These are phyloP conservation scores for Lepus timidus DNA, from an alignment of 2,113 vertebrate genomes.

Conservation along the genomic window DNA sequence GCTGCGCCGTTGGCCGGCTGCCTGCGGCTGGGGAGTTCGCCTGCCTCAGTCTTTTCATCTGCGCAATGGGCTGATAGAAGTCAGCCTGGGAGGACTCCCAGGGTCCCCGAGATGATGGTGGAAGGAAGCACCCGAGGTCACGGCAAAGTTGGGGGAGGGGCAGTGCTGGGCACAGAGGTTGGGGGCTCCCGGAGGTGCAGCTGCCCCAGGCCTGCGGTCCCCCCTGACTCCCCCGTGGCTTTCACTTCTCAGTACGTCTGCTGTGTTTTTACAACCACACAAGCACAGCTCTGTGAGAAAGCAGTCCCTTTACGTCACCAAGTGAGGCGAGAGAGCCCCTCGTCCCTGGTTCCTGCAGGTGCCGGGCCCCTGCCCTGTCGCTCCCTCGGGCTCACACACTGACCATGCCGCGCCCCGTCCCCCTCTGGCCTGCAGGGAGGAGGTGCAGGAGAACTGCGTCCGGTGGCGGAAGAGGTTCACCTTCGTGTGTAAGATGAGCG, in stretches of 20 bases:
- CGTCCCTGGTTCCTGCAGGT: not conserved
- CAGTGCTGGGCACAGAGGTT: not conserved
- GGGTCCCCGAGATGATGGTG: not conserved
- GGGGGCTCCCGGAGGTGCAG: not conserved
- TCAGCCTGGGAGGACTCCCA: not conserved
- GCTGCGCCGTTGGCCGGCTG: not conserved
- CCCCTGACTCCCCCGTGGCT: not conserved
- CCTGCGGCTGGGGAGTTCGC: not conserved
- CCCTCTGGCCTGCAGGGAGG: constrained; percentile 88
- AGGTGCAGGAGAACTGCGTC: constrained; percentile 98
- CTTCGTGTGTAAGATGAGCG: constrained; percentile 98
- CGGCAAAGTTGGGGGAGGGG: not conserved
- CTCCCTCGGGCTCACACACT: no score
- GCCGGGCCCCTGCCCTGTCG: not conserved
- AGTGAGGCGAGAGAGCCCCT: not conserved
- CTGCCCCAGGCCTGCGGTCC: not conserved
- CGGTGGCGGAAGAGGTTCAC: constrained; percentile 97
- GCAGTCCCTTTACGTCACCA: not conserved
- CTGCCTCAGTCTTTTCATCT: not conserved
- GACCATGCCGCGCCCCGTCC: not conserved
- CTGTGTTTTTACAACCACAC: not conserved
- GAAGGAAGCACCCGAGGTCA: not conserved
- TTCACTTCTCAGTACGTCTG: not conserved
- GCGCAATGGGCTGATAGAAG: not conserved
- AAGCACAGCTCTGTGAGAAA: not conserved